A percentile compares a stretch with the other conserved stretches of the same genome.
phyloP scores from a whole-genome alignment of 2,888 invertebrate species.

The Chydorus sphaericus region DNA sequence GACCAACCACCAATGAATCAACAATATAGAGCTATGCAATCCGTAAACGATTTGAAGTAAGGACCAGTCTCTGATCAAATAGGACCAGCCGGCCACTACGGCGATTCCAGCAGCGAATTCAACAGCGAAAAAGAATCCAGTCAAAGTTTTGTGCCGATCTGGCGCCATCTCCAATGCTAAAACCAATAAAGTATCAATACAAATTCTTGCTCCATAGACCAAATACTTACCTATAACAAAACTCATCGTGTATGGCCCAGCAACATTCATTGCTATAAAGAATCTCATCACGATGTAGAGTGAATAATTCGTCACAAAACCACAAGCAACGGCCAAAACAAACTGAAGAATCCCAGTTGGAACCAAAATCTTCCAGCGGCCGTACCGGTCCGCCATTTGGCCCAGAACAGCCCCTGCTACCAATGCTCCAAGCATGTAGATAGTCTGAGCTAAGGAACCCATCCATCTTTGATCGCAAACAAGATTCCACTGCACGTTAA shows the following conservation, averaged over 20 bases:
- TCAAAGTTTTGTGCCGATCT: slow-evolving; percentile 57
- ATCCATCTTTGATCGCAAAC: slow-evolving; percentile 67
- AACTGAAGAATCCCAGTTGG: slow-evolving; percentile 55
- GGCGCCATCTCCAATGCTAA: slow-evolving; percentile 72
- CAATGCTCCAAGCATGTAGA: slow-evolving; percentile 67
- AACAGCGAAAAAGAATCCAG: slow-evolving; percentile 64
- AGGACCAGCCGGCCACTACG: slow-evolving; percentile 70
- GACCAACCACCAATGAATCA: slow-evolving; percentile 63
- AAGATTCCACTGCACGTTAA: slow-evolving; percentile 49
- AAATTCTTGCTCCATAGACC: too few relatives aligned
- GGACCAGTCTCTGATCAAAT: slow-evolving; percentile 52
- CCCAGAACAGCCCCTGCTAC: slow-evolving; percentile 62
- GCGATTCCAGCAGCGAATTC: slow-evolving; percentile 66
- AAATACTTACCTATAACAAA: slow-evolving; percentile 38
- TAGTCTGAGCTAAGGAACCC: slow-evolving; percentile 57
- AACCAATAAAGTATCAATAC: neutral
- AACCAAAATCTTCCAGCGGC: slow-evolving; percentile 62
- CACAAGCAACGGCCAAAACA: slow-evolving; percentile 51
- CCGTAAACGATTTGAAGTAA: slow-evolving; percentile 65
- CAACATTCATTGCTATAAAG: slow-evolving; percentile 64
- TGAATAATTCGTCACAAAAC: slow-evolving; percentile 61
- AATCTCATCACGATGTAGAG: slow-evolving; percentile 53
- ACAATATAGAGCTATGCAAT: slow-evolving; percentile 50
- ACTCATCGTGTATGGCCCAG: slow-evolving; percentile 51
- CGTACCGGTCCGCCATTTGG: slow-evolving; percentile 61